These are phyloP conservation scores for Discoglossus pictus DNA, from an alignment of 2,797 vertebrate genomes.

Conservation along the genomic window DNA sequence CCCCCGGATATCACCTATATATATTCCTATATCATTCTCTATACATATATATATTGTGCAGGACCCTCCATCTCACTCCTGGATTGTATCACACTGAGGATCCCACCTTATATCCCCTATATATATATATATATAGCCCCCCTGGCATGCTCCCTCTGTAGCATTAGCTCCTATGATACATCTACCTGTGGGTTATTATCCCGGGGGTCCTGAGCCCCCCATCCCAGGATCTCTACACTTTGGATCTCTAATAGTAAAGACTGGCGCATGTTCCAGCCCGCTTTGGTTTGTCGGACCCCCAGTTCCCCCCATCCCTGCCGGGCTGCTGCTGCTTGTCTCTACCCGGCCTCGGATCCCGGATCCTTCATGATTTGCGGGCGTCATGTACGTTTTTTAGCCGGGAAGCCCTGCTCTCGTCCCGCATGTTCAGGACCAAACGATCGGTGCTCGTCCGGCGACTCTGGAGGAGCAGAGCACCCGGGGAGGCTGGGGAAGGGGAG, in stretches of 20 bases:
- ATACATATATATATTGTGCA: no score
- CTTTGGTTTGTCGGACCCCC: conserved; percentile 48
- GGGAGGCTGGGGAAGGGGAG: conserved; percentile 86
- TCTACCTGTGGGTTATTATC: conserved; percentile 40
- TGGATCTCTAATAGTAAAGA: conserved; percentile 64
- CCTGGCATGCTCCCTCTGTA: background rate
- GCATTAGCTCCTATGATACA: background rate
- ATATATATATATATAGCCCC: background rate
- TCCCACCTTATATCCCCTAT: background rate
- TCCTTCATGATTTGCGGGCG: conserved; percentile 98
- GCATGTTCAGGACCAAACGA: conserved; percentile 99
- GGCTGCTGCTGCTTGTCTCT: conserved; percentile 75
- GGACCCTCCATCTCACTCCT: no score
- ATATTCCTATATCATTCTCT: no score
- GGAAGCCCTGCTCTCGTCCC: conserved; percentile 90
- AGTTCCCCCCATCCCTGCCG: conserved; percentile 28
- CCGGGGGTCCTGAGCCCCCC: conserved; percentile 41
- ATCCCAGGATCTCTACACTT: background rate
- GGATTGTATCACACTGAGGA: background rate
- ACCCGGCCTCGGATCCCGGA: conserved; percentile 89
- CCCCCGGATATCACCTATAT: conserved; percentile 16
- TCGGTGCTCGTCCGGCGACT: conserved; percentile 97
- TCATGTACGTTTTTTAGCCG: conserved; percentile 96
- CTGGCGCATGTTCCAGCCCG: conserved; percentile 88
- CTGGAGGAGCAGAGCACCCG: conserved; percentile 94